phyloP scores from a whole-genome alignment of 2,888 invertebrate species.

The Linyphia triangularis region DNA sequence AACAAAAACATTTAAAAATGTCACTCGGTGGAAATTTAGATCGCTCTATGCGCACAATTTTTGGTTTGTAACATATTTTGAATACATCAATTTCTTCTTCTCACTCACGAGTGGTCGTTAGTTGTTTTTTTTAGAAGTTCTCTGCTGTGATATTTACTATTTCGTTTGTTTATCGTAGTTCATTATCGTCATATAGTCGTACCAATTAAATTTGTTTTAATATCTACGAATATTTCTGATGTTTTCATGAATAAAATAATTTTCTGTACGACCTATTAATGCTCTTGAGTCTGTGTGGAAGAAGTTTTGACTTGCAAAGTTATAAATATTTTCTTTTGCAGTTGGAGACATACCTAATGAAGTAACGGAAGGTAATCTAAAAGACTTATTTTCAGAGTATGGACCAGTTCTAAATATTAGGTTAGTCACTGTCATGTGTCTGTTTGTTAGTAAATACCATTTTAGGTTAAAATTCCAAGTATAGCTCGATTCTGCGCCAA shows the following conservation, averaged over 20 bases:
- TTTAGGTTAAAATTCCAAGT: background rate
- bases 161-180: background rate
- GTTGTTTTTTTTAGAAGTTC: background rate
- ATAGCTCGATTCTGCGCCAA: background rate
- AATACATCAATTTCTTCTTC: background rate
- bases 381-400: slow-evolving; percentile 98
- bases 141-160: background rate
- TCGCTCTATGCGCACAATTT: background rate
- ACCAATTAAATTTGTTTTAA: background rate
- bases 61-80: background rate
- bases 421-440: slow-evolving; percentile 80
- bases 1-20: no score
- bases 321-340: slow-evolving; percentile 79
- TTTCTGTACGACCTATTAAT: no score
- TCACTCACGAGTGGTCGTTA: background rate
- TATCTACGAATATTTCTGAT: background rate
- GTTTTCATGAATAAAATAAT: background rate
- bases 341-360: slow-evolving; percentile 99
- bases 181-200: no score
- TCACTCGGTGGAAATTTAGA: background rate
- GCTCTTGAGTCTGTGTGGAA: no score
- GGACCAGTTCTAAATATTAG: slow-evolving; percentile 96
- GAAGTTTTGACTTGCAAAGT: no score
- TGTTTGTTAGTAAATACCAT: background rate
- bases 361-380: slow-evolving; percentile 98